Base-by-base conservation (phyloP, 1,140 invertebrate species). In the Cyrtorhinus lividipennis region DNA sequence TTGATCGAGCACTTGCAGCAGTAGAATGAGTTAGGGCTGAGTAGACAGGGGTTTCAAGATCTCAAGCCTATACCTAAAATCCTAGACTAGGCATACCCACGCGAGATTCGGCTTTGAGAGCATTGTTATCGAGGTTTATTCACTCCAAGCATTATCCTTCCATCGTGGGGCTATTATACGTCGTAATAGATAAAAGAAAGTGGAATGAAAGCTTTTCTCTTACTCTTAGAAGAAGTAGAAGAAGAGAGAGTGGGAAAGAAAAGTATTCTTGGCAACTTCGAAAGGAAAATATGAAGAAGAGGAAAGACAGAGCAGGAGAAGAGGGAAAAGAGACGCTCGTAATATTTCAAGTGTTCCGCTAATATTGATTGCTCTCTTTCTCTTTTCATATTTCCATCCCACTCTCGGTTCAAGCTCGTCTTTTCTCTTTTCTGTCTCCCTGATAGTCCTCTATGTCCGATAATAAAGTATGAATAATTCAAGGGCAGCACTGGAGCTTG, bases 381-480 rank as follows among this genome's bases (percentile, higher is more conserved):
- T 15, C 15, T 15, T 38, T 38, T 15, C 5, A 5, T 15, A 38
- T 38, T 38, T 15, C 15, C 30, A 38, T 38, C 15, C 30, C 30
- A 38, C 15, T 38, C 30, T 38, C 30, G 15, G 30, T 38, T 38
- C 30, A 38, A 38, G 30, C 30, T 15, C 30, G 30, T 38, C 30
- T 5, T 38, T 38, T 38, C 15, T 15, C 30, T 15, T 15, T 8
- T 38, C 30, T n/a, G n/a, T 38, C 30, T 38, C 15, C 30, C 30
- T 38, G 30, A 27, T 15, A 38, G 30, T 27, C 45, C 18, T 44
- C 27, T 44, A n/a, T 56, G 61, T 26, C 61, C 61, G 61, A 62
- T 62, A 62, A 62, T 62, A 62, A 62, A 62, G 61, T 62, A 62
- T 62, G 61, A 62, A 62, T 62, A 25, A 62, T 62, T 62, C 61